These are phyloP conservation scores for Harpagoxenus sublaevis DNA, from an alignment of 2,888 invertebrate species.

Conservation along the genomic window DNA sequence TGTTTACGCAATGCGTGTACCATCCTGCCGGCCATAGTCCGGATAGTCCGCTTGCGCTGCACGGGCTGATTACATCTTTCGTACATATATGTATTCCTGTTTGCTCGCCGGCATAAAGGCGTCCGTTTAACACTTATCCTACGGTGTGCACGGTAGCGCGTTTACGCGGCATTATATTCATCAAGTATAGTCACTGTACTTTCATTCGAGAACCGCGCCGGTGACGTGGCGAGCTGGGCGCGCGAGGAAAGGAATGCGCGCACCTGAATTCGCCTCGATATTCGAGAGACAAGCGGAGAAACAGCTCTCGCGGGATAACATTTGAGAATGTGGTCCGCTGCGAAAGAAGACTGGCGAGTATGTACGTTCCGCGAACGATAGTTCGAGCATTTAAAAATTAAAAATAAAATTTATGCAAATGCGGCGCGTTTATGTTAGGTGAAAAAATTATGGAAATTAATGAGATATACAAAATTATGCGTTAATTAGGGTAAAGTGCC, in stretches of 20 bases:
- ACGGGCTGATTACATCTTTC: constrained; percentile 52
- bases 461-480: too few species aligned
- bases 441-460: too few species aligned
- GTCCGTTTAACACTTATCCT: constrained; percentile 14
- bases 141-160: constrained; percentile 34
- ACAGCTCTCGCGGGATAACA: neutral
- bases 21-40: constrained; percentile 40
- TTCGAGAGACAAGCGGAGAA: neutral
- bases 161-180: constrained; percentile 46
- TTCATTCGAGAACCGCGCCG: constrained; percentile 62
- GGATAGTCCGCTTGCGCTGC: constrained; percentile 33
- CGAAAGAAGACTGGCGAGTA: too few species aligned
- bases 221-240: constrained; percentile 61
- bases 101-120: constrained; percentile 24
- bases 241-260: constrained; percentile 39
- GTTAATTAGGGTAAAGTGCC: too few species aligned
- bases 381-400: too few species aligned
- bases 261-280: constrained; percentile 11
- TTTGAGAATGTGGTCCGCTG: neutral
- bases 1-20: neutral
- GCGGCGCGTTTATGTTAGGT: too few species aligned
- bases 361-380: too few species aligned
- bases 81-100: neutral
- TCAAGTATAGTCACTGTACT: constrained; percentile 56
- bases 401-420: too few species aligned